These are phyloP conservation scores for Caenorhabditis virilis DNA, from an alignment of 2,888 invertebrate species.

Conservation along the genomic window DNA sequence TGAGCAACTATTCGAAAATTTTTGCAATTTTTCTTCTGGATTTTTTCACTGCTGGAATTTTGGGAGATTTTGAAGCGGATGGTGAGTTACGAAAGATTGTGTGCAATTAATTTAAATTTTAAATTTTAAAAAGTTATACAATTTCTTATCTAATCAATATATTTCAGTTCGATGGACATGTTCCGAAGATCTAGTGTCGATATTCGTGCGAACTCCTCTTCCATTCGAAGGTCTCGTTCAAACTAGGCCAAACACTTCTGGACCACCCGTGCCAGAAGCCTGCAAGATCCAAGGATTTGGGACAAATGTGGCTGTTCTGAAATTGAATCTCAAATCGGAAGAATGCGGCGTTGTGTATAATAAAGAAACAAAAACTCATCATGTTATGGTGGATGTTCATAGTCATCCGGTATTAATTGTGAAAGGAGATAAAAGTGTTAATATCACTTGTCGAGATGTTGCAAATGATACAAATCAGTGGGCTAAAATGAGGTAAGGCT, in stretches of 20 bases:
- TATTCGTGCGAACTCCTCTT: conserved; percentile 32
- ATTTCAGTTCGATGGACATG: conserved; percentile 41
- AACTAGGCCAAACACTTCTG: conserved; percentile 6
- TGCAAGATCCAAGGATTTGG: conserved; percentile 38
- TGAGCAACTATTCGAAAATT: too few species aligned
- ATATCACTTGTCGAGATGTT: conserved; percentile 33
- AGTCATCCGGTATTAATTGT: conserved; percentile 48
- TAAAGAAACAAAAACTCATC: conserved; percentile 11
- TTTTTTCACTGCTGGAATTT: conserved; percentile 1
- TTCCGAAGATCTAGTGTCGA: conserved; percentile 22
- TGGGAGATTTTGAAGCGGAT: conserved; percentile 17
- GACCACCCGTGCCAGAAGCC: conserved; percentile 8
- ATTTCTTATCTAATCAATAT: not conserved
- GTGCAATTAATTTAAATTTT: too few species aligned
- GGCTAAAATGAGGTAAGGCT: not conserved
- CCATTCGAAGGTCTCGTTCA: conserved; percentile 41
- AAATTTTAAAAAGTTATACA: too few species aligned
- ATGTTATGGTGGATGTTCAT: conserved; percentile 37
- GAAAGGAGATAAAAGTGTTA: conserved; percentile 40
- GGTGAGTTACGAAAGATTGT: too few species aligned
- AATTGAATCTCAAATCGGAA: conserved; percentile 19
- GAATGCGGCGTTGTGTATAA: conserved; percentile 39
- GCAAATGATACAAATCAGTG: conserved; percentile 2
- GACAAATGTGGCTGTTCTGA: conserved; percentile 42
- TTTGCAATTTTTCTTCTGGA: not conserved